Evolutionary conservation across 2,888 invertebrate genomes (phyloP).

Genomic region (Torymus tubicola): DNA sequence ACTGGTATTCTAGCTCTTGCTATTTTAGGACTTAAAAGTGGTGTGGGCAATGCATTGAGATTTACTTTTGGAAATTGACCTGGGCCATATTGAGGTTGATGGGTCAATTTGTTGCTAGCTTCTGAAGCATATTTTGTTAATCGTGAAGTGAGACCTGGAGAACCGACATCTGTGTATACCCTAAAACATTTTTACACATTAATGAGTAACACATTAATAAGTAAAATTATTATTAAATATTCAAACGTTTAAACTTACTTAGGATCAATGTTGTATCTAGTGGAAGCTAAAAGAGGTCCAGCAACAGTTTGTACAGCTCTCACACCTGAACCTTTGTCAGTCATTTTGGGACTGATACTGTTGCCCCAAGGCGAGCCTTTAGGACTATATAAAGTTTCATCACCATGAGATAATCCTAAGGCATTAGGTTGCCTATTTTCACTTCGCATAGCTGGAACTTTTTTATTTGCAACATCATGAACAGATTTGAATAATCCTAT

Average conservation of each 20-base stretch:
- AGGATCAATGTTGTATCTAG: conserved; percentile 77
- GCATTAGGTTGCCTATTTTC: conserved; percentile 58
- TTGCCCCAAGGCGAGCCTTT: conserved; percentile 70
- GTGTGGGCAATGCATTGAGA: conserved; percentile 69
- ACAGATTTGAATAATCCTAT: conserved; percentile 44
- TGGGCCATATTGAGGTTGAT: conserved; percentile 70
- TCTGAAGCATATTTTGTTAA: conserved; percentile 72
- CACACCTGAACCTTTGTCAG: conserved; percentile 63
- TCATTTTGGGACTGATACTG: conserved; percentile 69
- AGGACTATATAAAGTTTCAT: conserved; percentile 63
- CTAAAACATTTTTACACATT: conserved; percentile 57
- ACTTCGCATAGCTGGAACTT: conserved; percentile 37
- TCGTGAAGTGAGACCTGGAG: conserved; percentile 71
- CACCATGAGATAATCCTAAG: conserved; percentile 49
- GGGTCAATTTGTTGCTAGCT: conserved; percentile 68
- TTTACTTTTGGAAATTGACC: conserved; percentile 74
- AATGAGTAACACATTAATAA: neutral
- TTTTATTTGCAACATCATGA: conserved; percentile 51
- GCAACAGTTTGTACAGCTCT: conserved; percentile 72
- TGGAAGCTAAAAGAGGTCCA: conserved; percentile 77
- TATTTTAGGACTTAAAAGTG: conserved; percentile 67
- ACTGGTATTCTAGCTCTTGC: conserved; percentile 68
- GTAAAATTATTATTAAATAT: neutral
- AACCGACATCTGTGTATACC: conserved; percentile 69
- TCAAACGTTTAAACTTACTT: conserved; percentile 68